A percentile compares a stretch with the other conserved stretches of the same genome.
Evolutionary conservation across 2,797 vertebrate genomes (phyloP).

Genomic region (Coregonus sp.): DNA sequence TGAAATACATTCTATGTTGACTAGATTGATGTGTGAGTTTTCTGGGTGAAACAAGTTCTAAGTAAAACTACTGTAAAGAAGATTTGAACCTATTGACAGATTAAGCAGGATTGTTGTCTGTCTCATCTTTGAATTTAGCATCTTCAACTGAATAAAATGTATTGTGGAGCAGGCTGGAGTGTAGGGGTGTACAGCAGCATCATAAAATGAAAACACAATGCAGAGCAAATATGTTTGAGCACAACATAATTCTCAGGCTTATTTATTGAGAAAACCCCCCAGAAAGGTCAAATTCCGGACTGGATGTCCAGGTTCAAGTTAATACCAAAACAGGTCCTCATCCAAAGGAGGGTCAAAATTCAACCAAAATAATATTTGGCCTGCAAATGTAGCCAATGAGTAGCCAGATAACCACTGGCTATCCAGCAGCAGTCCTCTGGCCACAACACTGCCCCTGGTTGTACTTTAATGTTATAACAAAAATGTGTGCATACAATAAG

Average conservation of each 20-base stretch:
- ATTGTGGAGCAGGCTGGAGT: neutral
- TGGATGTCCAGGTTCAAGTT: no score
- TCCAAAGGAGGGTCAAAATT: neutral
- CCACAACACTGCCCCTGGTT: neutral
- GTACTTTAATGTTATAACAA: neutral
- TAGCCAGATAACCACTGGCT: no score
- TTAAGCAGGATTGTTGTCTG: neutral
- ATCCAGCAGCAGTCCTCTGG: neutral
- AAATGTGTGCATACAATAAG: neutral
- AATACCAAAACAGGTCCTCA: no score
- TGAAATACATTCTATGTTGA: neutral
- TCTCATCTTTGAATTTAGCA: neutral
- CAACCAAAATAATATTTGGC: neutral
- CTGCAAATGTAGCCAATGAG: neutral
- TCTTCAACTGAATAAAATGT: neutral
- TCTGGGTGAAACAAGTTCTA: neutral
- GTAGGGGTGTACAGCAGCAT: neutral
- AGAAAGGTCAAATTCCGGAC: neutral
- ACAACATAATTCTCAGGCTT: neutral
- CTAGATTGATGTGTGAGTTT: neutral
- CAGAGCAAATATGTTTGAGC: neutral
- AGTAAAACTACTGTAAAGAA: neutral
- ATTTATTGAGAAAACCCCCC: neutral
- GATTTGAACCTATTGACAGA: neutral
- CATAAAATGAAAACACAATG: neutral